A percentile compares a stretch with the other conserved stretches of the same genome.
Evolutionary conservation across 2,888 invertebrate species (phyloP).

Genomic region (Brenthis hecate): DNA sequence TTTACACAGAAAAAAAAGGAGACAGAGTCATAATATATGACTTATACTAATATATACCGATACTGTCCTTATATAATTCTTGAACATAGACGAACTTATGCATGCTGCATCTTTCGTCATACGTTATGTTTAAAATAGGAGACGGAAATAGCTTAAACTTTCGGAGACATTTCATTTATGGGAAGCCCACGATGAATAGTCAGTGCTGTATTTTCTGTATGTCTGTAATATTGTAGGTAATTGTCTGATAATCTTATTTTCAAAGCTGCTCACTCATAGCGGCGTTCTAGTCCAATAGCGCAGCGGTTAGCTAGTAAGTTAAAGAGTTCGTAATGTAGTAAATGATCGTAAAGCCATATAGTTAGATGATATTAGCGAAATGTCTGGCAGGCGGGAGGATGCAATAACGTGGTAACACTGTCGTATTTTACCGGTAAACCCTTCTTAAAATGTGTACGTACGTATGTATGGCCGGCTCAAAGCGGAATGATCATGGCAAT

Average conservation of each 20-base stretch:
- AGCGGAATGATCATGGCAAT: slow-evolving; percentile 51
- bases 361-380: slow-evolving; percentile 73
- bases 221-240: slow-evolving; percentile 62
- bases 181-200: slow-evolving; percentile 40
- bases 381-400: slow-evolving; percentile 74
- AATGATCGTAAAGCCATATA: slow-evolving; percentile 74
- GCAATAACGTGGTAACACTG: slow-evolving; percentile 60
- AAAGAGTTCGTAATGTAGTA: slow-evolving; percentile 73
- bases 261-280: slow-evolving; percentile 38
- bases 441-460: slow-evolving; percentile 77
- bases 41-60: slow-evolving; percentile 14
- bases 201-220: slow-evolving; percentile 51
- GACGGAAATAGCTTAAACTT: slow-evolving; percentile 16
- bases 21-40: slow-evolving; percentile 9
- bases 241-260: slow-evolving; percentile 63
- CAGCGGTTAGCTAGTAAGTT: slow-evolving; percentile 68
- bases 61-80: slow-evolving; percentile 10
- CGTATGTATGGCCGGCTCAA: slow-evolving; percentile 63
- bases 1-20: slow-evolving; percentile 6
- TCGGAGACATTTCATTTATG: slow-evolving; percentile 18
- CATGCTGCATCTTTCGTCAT: slow-evolving; percentile 15
- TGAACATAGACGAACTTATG: slow-evolving; percentile 3
- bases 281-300: slow-evolving; percentile 69
- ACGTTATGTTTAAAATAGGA: slow-evolving; percentile 13
- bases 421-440: slow-evolving; percentile 60